Base-by-base conservation (phyloP, 2,113 vertebrate genomes). In the Phycodurus eques region DNA sequence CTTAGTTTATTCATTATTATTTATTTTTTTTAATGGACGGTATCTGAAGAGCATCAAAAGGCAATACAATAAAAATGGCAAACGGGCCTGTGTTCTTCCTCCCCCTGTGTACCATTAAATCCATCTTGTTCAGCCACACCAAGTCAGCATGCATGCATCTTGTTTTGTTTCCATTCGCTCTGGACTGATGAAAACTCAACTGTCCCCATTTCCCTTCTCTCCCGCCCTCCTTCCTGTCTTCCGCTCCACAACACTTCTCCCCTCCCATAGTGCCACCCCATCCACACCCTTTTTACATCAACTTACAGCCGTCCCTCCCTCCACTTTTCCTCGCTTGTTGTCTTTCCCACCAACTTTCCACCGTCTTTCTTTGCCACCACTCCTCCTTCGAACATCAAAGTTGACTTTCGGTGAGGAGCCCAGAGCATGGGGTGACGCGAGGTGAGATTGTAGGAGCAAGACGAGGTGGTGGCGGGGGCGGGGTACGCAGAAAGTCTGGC, bases 121-220 rank as follows among this genome's bases (percentile, higher is more conserved):
- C 80, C 67, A 71, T 67, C 51, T 44, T 31, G 42, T 81, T 82
- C 71, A 75, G 69, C 47, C 8, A 20, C 15, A 22, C 68, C 46
- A 66, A 70, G 47, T 72, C 75, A 68, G 63, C 31, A 67, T 68
- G 75, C 54, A 2, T 66, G 67, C 73, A 71, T 82, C 51, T 8
- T 59, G 22, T 19, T 19, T 78, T 74, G 46, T 68, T 67, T 63
- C 56, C 35, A 46, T 64, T 73, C 75, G 33, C 78, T 72, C 73
- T 66, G 87, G 51, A 87, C 89, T 75, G 33, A 66, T 47, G 71
- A 88, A 82, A 88, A 83, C 89, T 80, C 68, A 1, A 1, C 68
- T 86, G 76, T 88, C 81, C 85, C 67, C 2, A 20, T 76, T 84
- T 88, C 53, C 83, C 80, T 60, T 68, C 68, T 15, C 73, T 61